Evolutionary conservation across 2,113 vertebrate genomes (phyloP).

Genomic region (Numida meleagris): DNA sequence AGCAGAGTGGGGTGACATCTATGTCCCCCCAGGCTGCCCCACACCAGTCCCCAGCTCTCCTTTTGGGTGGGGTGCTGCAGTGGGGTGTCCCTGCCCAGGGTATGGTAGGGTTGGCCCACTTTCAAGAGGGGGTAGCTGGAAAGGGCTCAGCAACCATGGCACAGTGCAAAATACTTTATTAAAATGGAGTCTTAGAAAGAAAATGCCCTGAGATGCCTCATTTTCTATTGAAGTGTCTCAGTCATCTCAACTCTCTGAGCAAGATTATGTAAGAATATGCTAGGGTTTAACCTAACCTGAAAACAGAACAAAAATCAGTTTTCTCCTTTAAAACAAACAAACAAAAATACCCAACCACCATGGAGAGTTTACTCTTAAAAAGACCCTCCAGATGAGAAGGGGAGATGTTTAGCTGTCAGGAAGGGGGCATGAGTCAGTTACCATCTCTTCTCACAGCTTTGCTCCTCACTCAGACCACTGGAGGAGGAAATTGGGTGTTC

Average conservation of each 20-base stretch:
- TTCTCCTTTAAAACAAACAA: accelerated
- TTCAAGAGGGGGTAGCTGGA: accelerated
- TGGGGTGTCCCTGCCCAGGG: neutral
- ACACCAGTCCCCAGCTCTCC: accelerated
- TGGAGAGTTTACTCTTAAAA: neutral
- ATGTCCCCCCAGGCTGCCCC: accelerated
- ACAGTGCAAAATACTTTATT: neutral
- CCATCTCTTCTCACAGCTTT: neutral
- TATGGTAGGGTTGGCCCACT: neutral
- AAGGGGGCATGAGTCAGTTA: neutral
- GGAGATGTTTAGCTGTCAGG: accelerated
- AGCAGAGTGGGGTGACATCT: neutral
- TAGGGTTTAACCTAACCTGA: neutral
- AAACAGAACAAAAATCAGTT: neutral
- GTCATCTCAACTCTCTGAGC: neutral
- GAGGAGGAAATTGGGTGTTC: accelerated
- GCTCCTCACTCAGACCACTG: neutral
- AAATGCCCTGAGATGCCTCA: neutral
- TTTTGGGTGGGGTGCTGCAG: neutral
- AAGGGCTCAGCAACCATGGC: neutral
- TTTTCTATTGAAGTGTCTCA: neutral
- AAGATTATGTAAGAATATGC: neutral
- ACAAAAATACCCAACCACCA: neutral
- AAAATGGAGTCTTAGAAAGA: neutral
- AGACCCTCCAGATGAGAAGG: neutral